Evolutionary conservation across 2,113 vertebrate species (phyloP), one percentile per base, ranked within the genome.

Genomic region (Tamias sibiricus): DNA sequence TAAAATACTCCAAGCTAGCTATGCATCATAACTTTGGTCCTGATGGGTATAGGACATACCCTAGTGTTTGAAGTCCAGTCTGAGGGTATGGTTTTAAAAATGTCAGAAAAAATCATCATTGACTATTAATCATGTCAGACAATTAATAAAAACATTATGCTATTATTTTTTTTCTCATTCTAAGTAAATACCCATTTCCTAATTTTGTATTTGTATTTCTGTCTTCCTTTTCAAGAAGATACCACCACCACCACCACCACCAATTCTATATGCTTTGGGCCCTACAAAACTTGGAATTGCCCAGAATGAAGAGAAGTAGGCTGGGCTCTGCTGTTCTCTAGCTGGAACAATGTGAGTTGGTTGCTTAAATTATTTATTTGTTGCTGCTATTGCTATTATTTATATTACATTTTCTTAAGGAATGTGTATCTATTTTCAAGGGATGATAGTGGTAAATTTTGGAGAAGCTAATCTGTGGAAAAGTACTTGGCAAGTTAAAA

Each of bases 331-430:
- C 14, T 52, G 13, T 37, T 49, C 35, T 80, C 64, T 64, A 79
- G 95, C 76, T 87, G 30, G 52, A 32, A 80, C 90, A 83, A 71
- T 44, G 47, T 76, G 77, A 62, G 52, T 28, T 85, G 9, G 30
- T 85, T 64, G 81, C 26, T 91, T 74, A 52, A 81, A 6, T 86
- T 72, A 90, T 30, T 17, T 87, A 47, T 68, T 89, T 92, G 79
- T 49, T 68, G 10, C 28, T 92, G 32, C 64, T 69, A 16, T 75
- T 17, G 26, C 17, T 32, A 44, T 94, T 75, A 76, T 59, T 85
- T 54, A 42, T 35, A 9, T 40, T 49, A 24, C 49, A 28, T 52
- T 82, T 71, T 17, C 30, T 79, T 87, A 87, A 68, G 69, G n/a
- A 32, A 76, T n/a, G 4, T 5, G 8, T 69, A 84, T 40, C 0